Percentiles rank a stretch among this genome's conserved stretches.
Conservation (phyloP, 2,113 vertebrate genomes). For the Laticauda laticaudata region DNA sequence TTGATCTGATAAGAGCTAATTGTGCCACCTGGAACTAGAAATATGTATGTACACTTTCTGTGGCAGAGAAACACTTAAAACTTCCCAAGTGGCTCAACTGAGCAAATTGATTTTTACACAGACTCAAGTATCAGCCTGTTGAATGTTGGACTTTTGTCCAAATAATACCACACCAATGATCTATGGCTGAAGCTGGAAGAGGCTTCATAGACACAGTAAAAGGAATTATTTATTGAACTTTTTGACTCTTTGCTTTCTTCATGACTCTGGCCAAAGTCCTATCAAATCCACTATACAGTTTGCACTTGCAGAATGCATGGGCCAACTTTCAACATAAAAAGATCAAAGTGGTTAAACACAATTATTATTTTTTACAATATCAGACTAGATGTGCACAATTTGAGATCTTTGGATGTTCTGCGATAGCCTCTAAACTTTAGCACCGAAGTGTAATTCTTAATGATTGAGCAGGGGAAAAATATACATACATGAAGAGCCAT, state of each 20-base stretch:
- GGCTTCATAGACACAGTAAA: not conserved
- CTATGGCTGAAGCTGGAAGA: not conserved
- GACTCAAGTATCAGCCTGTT: not conserved
- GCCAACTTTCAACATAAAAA: not conserved
- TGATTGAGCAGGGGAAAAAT: not conserved
- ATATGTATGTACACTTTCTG: not conserved
- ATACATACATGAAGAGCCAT: not conserved
- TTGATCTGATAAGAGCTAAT: not conserved
- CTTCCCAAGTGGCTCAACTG: not conserved
- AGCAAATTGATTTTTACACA: not conserved
- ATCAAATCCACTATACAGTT: not conserved
- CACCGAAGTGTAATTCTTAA: not conserved
- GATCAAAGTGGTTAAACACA: not conserved
- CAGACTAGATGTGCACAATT: not conserved
- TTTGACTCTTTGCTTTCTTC: not conserved
- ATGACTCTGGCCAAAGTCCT: not conserved
- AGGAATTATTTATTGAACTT: not conserved
- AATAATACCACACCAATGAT: too few species aligned
- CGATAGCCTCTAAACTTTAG: not conserved
- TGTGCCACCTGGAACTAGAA: accelerated
- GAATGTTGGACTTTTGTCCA: not conserved
- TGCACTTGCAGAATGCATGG: not conserved
- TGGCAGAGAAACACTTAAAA: not conserved
- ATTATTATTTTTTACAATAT: not conserved
- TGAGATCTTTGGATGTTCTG: not conserved